Evolutionary conservation across 2,797 vertebrate species (phyloP).

Genomic region (Chiroxiphia lanceolata): DNA sequence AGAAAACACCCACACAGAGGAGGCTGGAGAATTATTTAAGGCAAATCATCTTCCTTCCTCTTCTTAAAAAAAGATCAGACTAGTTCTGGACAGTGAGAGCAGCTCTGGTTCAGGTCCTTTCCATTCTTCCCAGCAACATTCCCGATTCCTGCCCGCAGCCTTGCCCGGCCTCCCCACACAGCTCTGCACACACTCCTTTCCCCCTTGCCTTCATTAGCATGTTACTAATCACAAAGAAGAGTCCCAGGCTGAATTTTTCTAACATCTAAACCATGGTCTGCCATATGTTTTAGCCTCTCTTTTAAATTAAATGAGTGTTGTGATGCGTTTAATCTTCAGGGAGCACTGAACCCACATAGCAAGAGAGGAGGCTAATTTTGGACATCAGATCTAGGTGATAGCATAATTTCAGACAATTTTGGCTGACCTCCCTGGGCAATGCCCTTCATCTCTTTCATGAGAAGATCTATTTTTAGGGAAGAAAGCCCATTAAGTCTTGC

Average conservation of each 20-base stretch:
- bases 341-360: background rate
- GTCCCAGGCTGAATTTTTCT: background rate
- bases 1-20: constrained; percentile 55
- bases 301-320: constrained; percentile 23
- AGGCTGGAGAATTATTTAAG: constrained; percentile 50
- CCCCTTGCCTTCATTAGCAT: background rate
- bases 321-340: constrained; percentile 35
- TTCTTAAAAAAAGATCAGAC: constrained; percentile 10
- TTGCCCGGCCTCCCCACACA: background rate
- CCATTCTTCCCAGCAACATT: background rate
- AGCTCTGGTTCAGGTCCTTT: background rate
- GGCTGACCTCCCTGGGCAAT: constrained; percentile 46
- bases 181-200: background rate
- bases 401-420: constrained; percentile 32
- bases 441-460: constrained; percentile 42
- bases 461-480: constrained; percentile 51
- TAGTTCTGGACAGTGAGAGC: background rate
- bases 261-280: background rate
- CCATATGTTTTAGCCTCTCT: background rate
- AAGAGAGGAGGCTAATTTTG: constrained; percentile 47
- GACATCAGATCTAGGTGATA: constrained; percentile 38
- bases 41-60: constrained; percentile 46
- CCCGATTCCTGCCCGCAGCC: background rate
- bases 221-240: background rate
- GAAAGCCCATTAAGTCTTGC: background rate